A percentile compares a stretch with the other conserved stretches of the same genome.
Conservation (phyloP, 2,797 vertebrate species). For the Chelonia mydas region DNA sequence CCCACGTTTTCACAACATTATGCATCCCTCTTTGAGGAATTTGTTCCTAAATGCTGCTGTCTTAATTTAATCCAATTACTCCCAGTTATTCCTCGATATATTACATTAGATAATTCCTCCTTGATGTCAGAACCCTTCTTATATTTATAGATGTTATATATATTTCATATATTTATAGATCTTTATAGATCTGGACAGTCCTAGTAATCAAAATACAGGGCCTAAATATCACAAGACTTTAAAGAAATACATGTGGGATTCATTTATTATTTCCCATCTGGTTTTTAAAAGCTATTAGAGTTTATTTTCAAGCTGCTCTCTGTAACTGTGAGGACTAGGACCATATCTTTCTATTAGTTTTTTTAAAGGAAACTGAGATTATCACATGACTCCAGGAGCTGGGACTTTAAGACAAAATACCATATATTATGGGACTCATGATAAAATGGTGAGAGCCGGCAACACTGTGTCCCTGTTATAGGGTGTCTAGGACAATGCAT, state of each 20-base stretch:
- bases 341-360: not conserved
- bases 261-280: conserved; percentile 37
- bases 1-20: not conserved
- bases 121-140: not conserved
- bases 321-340: not conserved
- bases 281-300: not conserved
- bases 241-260: conserved; percentile 7
- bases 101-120: not conserved
- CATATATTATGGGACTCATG: not conserved
- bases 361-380: not conserved
- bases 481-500: not conserved
- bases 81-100: conserved; percentile 4
- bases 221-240: not conserved
- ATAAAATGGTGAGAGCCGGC: not conserved
- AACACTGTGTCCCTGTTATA: not conserved
- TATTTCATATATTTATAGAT: not conserved
- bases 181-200: not conserved
- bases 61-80: conserved; percentile 36
- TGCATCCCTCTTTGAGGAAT: not conserved
- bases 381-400: not conserved
- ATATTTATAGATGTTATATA: not conserved
- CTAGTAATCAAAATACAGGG: not conserved
- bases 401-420: not conserved
- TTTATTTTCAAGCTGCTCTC: not conserved
- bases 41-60: conserved; percentile 45